Evolutionary conservation across 2,113 vertebrate genomes (phyloP), one percentile per base, ranked within the genome.

Genomic region (Oxyruncus cristatus): DNA sequence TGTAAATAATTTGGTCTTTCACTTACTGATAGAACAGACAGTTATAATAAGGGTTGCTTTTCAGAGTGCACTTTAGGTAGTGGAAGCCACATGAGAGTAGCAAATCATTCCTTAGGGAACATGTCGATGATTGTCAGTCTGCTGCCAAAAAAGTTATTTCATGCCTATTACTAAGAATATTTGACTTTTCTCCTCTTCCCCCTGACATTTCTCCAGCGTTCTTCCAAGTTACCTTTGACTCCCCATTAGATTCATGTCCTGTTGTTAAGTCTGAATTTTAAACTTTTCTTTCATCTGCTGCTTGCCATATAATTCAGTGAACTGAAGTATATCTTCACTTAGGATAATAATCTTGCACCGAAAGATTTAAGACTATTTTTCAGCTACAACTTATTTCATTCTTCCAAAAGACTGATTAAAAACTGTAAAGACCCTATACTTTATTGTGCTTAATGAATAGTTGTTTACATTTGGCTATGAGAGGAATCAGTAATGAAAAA

Each of bases 61-160:
- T 85, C 66, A 33, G 47, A 85, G 49, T 73, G 50, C 47, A 39
- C 30, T 92, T 88, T 49, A 35, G 85, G 49, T 35, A 65, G 46
- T 41, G 30, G 52, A 76, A 92, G 74, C 67, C 71, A 94, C 85
- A 95, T 70, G 68, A 82, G 33, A 78, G 42, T 46, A 89, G 75
- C 39, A 82, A 81, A 79, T 93, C 70, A 78, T 22, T 88, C n/a
- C 79, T 82, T 41, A 42, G 56, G 35, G 85, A 95, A 66, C 16
- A 41, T n/a, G 16, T 42, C 30, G 30, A 49, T 76, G 63, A 37
- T 78, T 95, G 70, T 83, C 85, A 88, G 30, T 44, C 52, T 33
- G 26, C 92, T 88, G 62, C 56, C 90, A 85, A 75, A 92, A 90
- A 88, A 41, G 56, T 72, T 88, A 82, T 78, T 96, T 96, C 46